These are phyloP conservation scores for Agriotes lineatus DNA, from an alignment of 2,888 invertebrate species.

Conservation along the genomic window DNA sequence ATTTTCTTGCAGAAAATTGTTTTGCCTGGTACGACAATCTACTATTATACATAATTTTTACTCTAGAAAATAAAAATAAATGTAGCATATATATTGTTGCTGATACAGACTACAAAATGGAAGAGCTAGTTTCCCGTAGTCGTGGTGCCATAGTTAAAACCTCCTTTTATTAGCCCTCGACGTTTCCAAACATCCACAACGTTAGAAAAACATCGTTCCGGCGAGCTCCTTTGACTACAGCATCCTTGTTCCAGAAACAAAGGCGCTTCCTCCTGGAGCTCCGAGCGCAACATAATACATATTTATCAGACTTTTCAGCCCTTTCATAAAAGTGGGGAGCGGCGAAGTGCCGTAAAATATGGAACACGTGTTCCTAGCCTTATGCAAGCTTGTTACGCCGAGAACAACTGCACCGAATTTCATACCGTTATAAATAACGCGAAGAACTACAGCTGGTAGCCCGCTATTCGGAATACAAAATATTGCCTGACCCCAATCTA, in stretches of 20 bases:
- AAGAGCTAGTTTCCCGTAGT: too few relatives aligned
- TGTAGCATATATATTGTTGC: too few relatives aligned
- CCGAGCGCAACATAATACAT: slow-evolving; percentile 3
- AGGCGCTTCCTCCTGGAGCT: not conserved
- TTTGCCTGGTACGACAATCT: too few relatives aligned
- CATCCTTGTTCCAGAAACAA: not conserved
- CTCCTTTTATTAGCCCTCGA: too few relatives aligned
- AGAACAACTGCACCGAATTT: not conserved
- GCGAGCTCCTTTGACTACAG: too few relatives aligned
- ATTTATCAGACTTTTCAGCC: slow-evolving; percentile 10
- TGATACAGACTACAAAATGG: too few relatives aligned
- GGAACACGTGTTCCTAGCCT: slow-evolving; percentile 3
- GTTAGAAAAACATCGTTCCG: too few relatives aligned
- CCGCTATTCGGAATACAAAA: not conserved
- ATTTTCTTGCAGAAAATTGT: too few relatives aligned
- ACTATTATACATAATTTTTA: too few relatives aligned
- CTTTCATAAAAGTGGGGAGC: slow-evolving; percentile 2
- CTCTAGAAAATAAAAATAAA: too few relatives aligned
- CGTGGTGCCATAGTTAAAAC: too few relatives aligned
- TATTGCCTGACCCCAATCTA: slow-evolving; percentile 1
- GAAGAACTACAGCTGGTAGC: not conserved
- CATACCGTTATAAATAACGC: not conserved
- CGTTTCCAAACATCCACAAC: too few relatives aligned
- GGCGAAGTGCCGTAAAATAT: slow-evolving; percentile 1
- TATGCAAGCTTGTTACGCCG: slow-evolving; percentile 9